phyloP scores from a whole-genome alignment of 2,113 vertebrate genomes.

The Hassar affinis region DNA sequence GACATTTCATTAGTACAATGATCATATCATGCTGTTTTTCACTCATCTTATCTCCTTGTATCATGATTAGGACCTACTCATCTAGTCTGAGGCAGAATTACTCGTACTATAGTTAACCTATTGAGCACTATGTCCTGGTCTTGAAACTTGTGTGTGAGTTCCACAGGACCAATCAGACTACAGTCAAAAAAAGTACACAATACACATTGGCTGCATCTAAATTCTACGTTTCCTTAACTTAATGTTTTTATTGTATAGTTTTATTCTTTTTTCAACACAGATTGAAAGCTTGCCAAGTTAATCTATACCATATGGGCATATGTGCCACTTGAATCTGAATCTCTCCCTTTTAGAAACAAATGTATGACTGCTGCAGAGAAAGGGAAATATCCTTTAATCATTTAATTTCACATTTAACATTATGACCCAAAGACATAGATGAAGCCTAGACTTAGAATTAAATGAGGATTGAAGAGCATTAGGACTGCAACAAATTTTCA shows the following conservation, averaged over 20 bases:
- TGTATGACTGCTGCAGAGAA: background rate
- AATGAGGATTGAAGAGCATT: background rate
- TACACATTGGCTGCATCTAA: background rate
- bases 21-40: background rate
- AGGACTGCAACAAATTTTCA: background rate
- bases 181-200: background rate
- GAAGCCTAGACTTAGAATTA: background rate
- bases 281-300: background rate
- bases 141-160: background rate
- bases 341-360: background rate
- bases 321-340: background rate
- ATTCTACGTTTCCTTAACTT: too few species aligned
- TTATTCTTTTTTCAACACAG: background rate
- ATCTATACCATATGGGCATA: background rate
- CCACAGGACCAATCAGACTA: too few species aligned
- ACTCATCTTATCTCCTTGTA: background rate
- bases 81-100: background rate
- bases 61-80: background rate
- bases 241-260: too few species aligned
- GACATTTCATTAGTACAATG: slow-evolving; percentile 7
- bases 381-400: background rate
- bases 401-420: background rate
- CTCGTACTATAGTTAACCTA: background rate
- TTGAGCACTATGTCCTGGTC: background rate
- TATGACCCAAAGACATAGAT: background rate